A percentile compares a stretch with the other conserved stretches of the same genome.
phyloP scores from a whole-genome alignment of 2,797 vertebrate species.

The Aulostomus chinensis region DNA sequence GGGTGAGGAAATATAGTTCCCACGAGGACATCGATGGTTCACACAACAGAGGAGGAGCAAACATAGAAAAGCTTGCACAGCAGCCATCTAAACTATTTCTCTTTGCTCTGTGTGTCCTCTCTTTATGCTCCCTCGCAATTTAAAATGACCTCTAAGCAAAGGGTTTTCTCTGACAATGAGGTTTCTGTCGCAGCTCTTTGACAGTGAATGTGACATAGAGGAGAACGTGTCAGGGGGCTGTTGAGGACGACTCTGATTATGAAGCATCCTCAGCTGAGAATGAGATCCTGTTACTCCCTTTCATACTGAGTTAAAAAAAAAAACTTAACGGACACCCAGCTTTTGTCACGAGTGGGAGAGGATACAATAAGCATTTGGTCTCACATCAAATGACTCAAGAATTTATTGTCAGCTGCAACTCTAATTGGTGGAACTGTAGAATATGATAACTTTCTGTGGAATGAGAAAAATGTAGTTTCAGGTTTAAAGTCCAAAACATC shows the following conservation, averaged over 20 bases:
- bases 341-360: too few relatives aligned
- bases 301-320: too few relatives aligned
- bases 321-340: too few relatives aligned
- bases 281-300: too few relatives aligned
- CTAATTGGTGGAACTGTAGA: too few relatives aligned
- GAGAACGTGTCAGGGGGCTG: not conserved
- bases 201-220: not conserved
- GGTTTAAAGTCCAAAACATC: too few relatives aligned
- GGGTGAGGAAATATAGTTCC: slow-evolving; percentile 2
- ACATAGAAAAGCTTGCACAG: slow-evolving; percentile 2
- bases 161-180: not conserved
- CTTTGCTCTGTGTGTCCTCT: not conserved
- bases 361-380: too few relatives aligned
- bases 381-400: too few relatives aligned
- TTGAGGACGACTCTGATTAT: not conserved
- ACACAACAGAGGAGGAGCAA: slow-evolving; percentile 1
- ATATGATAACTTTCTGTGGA: too few relatives aligned
- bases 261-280: not conserved
- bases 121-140: not conserved
- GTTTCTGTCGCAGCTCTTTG: slow-evolving; percentile 1
- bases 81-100: slow-evolving; percentile 3
- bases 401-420: too few relatives aligned
- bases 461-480: too few relatives aligned
- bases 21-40: slow-evolving; percentile 7
- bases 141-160: slow-evolving; percentile 2